Evolutionary conservation across 2,113 vertebrate species (phyloP).

Genomic region (Pterocles burchelli): DNA sequence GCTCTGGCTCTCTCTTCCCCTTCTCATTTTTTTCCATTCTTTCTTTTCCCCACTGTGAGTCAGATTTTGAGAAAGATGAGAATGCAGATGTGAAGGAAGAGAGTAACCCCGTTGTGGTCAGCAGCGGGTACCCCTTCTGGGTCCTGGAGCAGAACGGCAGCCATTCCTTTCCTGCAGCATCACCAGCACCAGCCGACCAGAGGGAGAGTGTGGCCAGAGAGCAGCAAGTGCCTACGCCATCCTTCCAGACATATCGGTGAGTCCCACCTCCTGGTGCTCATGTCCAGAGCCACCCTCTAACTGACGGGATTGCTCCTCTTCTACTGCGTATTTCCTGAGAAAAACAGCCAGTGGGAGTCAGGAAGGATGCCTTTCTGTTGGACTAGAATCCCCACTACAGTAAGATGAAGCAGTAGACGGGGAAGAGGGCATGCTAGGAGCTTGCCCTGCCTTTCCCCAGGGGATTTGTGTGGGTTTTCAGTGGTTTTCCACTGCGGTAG

Average conservation of each 20-base stretch:
- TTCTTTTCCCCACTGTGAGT: neutral
- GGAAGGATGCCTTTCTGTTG: neutral
- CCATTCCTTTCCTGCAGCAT: conserved; percentile 66
- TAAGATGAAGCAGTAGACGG: neutral
- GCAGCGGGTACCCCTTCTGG: conserved; percentile 83
- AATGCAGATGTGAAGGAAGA: conserved; percentile 65
- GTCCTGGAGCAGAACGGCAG: conserved; percentile 70
- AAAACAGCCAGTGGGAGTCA: neutral
- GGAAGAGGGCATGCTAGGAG: neutral
- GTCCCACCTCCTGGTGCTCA: neutral
- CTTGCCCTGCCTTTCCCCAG: neutral
- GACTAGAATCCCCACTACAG: neutral
- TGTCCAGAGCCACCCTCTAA: neutral
- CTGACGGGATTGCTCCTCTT: neutral
- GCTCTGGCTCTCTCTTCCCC: neutral
- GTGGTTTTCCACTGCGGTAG: conserved; percentile 61
- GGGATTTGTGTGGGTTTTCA: neutral
- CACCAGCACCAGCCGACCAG: conserved; percentile 68
- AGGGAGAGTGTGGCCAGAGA: conserved; percentile 79
- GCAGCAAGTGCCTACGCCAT: conserved; percentile 80
- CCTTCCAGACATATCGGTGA: conserved; percentile 84
- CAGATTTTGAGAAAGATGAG: conserved; percentile 69
- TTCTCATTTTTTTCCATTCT: neutral
- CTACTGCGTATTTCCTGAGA: neutral
- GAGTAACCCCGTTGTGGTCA: conserved; percentile 63